These are phyloP conservation scores for Colostygia pectinataria DNA, from an alignment of 2,888 invertebrate species.

Conservation along the genomic window DNA sequence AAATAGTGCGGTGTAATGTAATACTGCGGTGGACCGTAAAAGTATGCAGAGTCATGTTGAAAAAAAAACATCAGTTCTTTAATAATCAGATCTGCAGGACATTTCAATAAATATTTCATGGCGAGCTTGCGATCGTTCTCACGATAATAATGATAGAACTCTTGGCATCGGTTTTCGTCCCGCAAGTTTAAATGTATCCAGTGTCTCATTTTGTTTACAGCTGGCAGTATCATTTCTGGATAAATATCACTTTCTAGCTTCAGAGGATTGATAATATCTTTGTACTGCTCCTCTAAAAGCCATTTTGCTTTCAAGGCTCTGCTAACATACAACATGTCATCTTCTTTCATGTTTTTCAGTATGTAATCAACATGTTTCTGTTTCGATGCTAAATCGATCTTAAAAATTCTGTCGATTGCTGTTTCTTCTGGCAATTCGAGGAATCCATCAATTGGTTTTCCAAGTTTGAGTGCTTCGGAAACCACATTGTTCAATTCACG, in stretches of 20 bases:
- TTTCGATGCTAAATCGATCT: conserved; percentile 27
- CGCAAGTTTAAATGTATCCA: conserved; percentile 34
- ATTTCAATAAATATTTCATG: conserved; percentile 5
- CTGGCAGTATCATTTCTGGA: conserved; percentile 36
- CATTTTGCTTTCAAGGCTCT: conserved; percentile 37
- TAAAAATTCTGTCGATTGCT: conserved; percentile 3
- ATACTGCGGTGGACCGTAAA: conserved; percentile 49
- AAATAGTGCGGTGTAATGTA: conserved; percentile 51
- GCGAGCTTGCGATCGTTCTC: conserved; percentile 29
- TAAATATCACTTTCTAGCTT: conserved; percentile 33
- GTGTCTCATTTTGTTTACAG: conserved; percentile 35
- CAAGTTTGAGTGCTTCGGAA: not conserved
- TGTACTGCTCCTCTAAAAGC: conserved; percentile 30
- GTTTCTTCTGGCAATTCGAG: conserved; percentile 3
- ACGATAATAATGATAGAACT: conserved; percentile 57
- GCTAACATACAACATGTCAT: conserved; percentile 37
- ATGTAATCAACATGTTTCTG: conserved; percentile 28
- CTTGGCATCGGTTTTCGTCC: conserved; percentile 45
- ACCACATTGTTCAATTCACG: not conserved
- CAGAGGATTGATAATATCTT: conserved; percentile 31
- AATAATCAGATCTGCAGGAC: not conserved
- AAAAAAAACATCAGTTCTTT: not conserved
- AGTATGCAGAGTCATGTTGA: conserved; percentile 32
- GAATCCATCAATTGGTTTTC: not conserved
- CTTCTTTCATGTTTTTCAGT: conserved; percentile 28